Percentiles rank a stretch among this genome's conserved stretches.
phyloP scores from a whole-genome alignment of 1,140 invertebrate genomes.

The Vanessa tameamea region DNA sequence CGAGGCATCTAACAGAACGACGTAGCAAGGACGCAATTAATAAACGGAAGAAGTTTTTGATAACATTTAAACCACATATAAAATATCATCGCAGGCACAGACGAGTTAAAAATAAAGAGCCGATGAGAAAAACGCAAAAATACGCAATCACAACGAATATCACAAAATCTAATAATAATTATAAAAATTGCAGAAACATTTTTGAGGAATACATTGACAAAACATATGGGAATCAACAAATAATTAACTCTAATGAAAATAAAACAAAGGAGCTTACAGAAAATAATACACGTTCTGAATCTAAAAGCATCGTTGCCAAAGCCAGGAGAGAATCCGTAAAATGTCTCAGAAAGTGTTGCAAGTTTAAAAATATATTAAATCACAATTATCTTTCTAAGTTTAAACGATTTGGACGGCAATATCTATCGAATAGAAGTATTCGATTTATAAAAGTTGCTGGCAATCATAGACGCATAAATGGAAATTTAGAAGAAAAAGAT shows the following conservation, averaged over 20 bases:
- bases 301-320: neutral
- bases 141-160: neutral
- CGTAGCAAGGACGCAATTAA: neutral
- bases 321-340: neutral
- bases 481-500: neutral
- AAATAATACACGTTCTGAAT: neutral
- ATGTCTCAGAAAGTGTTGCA: neutral
- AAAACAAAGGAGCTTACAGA: neutral
- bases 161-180: too few relatives aligned
- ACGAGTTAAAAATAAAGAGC: neutral
- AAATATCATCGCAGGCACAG: neutral
- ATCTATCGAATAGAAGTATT: too few relatives aligned
- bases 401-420: neutral
- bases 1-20: neutral
- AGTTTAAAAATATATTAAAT: neutral
- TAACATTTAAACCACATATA: slow-evolving; percentile 5
- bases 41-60: slow-evolving; percentile 9
- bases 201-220: too few relatives aligned
- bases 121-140: neutral
- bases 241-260: neutral
- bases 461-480: too few relatives aligned
- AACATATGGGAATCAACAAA: too few relatives aligned
- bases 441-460: too few relatives aligned
- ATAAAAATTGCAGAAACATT: too few relatives aligned
- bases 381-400: neutral